Conservation (phyloP, 64 coral and sea anemone species). For the Pocillopora damicornis region DNA sequence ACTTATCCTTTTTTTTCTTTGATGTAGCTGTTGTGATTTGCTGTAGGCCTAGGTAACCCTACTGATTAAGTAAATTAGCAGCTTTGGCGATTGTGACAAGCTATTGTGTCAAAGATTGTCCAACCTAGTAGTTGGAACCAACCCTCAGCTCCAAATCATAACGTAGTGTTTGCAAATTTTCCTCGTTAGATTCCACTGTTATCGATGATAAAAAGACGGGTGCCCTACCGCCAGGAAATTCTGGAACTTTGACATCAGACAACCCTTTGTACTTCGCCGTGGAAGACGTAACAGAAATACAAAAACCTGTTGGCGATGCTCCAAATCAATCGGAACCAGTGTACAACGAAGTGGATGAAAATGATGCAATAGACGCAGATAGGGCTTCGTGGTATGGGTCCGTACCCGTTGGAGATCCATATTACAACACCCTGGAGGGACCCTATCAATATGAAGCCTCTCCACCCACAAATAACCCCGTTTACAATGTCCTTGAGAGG, state of each 20-base stretch:
- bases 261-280: background rate
- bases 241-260: background rate
- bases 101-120: too few species aligned
- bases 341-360: background rate
- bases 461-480: background rate
- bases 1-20: too few species aligned
- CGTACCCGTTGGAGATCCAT: background rate
- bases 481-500: constrained; percentile 8
- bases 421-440: constrained; percentile 27
- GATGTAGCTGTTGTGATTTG: too few species aligned
- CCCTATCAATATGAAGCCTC: background rate
- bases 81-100: too few species aligned
- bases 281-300: background rate
- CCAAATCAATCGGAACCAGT: background rate
- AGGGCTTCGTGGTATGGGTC: background rate
- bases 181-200: background rate
- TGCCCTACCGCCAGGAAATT: background rate
- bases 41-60: too few species aligned
- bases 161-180: background rate
- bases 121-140: too few species aligned
- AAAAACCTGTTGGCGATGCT: background rate
- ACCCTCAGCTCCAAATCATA: too few species aligned
- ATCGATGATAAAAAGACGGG: too few species aligned
- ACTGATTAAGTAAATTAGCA: too few species aligned
- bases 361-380: background rate